Evolutionary conservation across 2,888 invertebrate genomes (phyloP), one percentile per base, ranked within the genome.

Genomic region (Oscheius onirici): DNA sequence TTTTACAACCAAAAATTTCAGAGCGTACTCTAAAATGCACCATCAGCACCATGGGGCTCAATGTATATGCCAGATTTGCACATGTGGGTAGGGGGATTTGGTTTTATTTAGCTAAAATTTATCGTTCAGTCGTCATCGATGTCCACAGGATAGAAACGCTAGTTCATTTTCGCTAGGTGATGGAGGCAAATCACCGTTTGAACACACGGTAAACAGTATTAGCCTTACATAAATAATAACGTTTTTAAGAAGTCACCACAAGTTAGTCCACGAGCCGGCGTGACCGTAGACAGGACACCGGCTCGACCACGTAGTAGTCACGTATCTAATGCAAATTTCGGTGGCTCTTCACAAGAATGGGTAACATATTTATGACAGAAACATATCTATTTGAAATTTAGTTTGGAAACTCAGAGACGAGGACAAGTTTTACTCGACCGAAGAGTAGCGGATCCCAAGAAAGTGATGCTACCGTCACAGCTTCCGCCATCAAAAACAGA

Each of bases 21-120:
- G 34, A 3, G 8, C 34, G 8, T 34, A 15, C 11, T 55, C 3
- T 15, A 58, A 1, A 41, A 58, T 58, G 58, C 58, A 58, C 41
- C 58, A 58, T 43, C 63, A 63, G 2, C 46, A 46, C 1, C 85
- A 85, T 73, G 85, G 85, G 17, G 76, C 84, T 6, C 79, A 83
- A 75, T 86, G 86, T 68, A 84, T 86, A 72, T 86, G 86, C 71
- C 84, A 86, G 71, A 82, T 86, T 43, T 86, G 86, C 72, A 86
- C 85, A 20, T 86, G 86, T 77, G 86, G 86, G 85, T 85, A 40
- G 70, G 78, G 54, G 5, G 46, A 46, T 51, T 54, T n/a, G 34
- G 17, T 43, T 66, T 55, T 58, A 17, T 40, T 41, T 43, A 17
- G 11, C 13, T 15, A 65, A 66, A 46, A 10, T 1, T 20, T n/a